Conservation (phyloP, 1,140 invertebrate species). For the Drosophila ercepeae region DNA sequence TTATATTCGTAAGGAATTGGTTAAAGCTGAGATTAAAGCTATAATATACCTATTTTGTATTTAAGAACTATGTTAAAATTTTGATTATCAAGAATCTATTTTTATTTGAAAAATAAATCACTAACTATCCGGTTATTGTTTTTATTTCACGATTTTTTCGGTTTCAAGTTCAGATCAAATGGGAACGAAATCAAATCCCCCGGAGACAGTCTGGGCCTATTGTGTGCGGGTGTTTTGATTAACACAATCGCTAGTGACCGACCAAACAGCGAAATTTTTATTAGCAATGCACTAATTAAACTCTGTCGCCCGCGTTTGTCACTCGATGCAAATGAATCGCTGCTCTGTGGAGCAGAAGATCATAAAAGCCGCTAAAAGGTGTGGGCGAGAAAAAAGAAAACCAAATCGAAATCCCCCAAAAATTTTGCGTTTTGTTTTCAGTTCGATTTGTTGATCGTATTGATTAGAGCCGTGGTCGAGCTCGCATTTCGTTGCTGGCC, state of each 20-base stretch:
- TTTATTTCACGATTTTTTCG: background rate
- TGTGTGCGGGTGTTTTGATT: conserved; percentile 78
- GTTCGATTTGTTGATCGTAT: conserved; percentile 71
- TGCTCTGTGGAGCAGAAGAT: conserved; percentile 76
- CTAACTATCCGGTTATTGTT: conserved; percentile 53
- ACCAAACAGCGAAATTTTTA: conserved; percentile 61
- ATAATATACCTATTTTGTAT: too few relatives aligned
- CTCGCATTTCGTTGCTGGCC: conserved; percentile 24
- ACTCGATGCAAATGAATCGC: conserved; percentile 58
- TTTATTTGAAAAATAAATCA: background rate
- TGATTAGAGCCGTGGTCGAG: conserved; percentile 64
- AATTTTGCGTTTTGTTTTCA: conserved; percentile 17
- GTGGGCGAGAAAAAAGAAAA: conserved; percentile 61
- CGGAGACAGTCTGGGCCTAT: conserved; percentile 52
- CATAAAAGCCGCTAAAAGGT: conserved; percentile 81
- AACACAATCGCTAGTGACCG: conserved; percentile 62
- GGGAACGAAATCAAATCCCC: conserved; percentile 52
- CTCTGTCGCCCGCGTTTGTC: conserved; percentile 61
- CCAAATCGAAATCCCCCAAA: background rate
- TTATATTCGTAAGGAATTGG: too few relatives aligned
- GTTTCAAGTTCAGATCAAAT: background rate
- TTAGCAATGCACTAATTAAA: conserved; percentile 82
- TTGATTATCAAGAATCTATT: conserved; percentile 12
- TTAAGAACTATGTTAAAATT: too few relatives aligned
- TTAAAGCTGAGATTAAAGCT: too few relatives aligned